A percentile compares a stretch with the other conserved stretches of the same genome.
These are phyloP conservation scores for Triops cancriformis DNA, from an alignment of 1,140 invertebrate genomes.

Conservation along the genomic window DNA sequence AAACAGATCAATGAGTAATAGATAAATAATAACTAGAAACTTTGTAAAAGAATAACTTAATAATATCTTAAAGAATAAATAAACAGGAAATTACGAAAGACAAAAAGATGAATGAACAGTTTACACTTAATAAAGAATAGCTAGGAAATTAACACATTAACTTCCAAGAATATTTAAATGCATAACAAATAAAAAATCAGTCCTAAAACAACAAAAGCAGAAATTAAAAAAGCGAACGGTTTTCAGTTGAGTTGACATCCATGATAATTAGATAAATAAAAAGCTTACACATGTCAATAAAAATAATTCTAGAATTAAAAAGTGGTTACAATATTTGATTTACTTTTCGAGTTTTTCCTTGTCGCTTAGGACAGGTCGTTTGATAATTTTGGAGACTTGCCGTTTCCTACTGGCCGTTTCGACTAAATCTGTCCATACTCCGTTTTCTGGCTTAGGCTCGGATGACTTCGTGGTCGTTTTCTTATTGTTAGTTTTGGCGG, in stretches of 20 bases:
- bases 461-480: neutral
- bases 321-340: neutral
- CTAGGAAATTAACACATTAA: too few species aligned
- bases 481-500: neutral
- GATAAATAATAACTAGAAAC: neutral
- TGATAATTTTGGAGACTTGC: neutral
- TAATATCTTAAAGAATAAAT: conserved; percentile 12
- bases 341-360: neutral
- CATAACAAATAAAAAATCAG: too few species aligned
- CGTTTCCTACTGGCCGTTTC: neutral
- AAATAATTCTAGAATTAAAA: neutral
- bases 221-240: too few species aligned
- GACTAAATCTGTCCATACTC: neutral
- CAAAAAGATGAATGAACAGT: conserved; percentile 32
- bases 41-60: neutral
- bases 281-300: conserved; percentile 37
- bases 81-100: conserved; percentile 12
- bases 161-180: too few species aligned
- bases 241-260: too few species aligned
- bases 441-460: neutral
- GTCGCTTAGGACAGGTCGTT: neutral
- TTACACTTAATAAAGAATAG: too few species aligned
- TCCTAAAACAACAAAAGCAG: too few species aligned
- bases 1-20: conserved; percentile 10
- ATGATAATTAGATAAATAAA: too few species aligned